Base-by-base conservation (phyloP, 2,113 vertebrate genomes). In the Willisornis vidua region DNA sequence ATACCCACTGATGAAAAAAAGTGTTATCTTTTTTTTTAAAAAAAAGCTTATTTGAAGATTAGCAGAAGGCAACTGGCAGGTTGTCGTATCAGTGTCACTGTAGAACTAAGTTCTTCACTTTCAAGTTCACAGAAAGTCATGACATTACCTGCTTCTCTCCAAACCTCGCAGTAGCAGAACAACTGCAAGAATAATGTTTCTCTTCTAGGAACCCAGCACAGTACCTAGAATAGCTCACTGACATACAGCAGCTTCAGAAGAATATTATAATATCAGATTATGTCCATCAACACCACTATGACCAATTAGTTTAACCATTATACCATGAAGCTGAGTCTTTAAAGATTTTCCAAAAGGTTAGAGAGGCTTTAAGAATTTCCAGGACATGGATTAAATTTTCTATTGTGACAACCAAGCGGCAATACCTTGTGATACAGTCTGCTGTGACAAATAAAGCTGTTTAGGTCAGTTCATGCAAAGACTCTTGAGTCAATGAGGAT, bases 401-500 rank as follows among this genome's bases (percentile, higher is more conserved):
- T 67, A 45, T 25, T 88, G 74, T 66, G 66, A 96, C 71, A 93
- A 89, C 24, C 67, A 86, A 85, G 85, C 94, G 90, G 86, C 87
- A 97, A 87, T 96, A 89, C 90, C 93, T 95, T 96, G 95, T 94
- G 81, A 57, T 80, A 67, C 94, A 97, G 94, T 78, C 67, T 86
- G 89, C 52, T 71, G 55, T 35, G 86, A 94, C 45, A 74, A 81
- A 80, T 43, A 93, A 96, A 95, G 90, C 95, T 85, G 66, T 29
- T 86, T 25, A 57, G 54, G 68, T 80, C 49, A 89, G 31, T 39
- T 96, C 96, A 94, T 97, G 97, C 97, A 96, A 75, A 94, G 75
- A 82, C 23, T 89, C 55, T 76, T 17, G 39, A 91, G 58, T 80
- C 74, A 88, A 58, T 72, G 79, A 63, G 22, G 45, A 94, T 76